Conservation (phyloP, 2,113 vertebrate genomes). For the Ictalurus punctatus region DNA sequence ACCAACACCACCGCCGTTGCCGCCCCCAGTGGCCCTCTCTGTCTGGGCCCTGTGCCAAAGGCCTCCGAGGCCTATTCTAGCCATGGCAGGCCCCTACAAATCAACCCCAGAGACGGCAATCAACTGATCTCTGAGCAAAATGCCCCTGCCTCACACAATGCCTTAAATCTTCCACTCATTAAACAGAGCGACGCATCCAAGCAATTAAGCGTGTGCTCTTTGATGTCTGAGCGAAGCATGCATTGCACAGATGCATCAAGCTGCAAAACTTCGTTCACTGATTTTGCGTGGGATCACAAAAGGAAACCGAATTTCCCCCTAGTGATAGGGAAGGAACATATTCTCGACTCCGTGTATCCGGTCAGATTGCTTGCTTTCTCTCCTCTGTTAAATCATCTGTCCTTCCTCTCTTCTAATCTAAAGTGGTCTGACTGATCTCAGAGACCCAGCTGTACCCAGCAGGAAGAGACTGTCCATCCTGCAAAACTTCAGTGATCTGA, state of each 20-base stretch:
- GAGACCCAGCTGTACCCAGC: slow-evolving; percentile 58
- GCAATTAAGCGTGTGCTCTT: slow-evolving; percentile 24
- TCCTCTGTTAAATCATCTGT: background rate
- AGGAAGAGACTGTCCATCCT: slow-evolving; percentile 55
- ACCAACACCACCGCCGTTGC: slow-evolving; percentile 51
- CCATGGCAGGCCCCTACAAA: slow-evolving; percentile 64
- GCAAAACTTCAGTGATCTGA: slow-evolving; percentile 54
- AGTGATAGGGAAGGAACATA: too few species aligned
- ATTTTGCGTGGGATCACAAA: background rate
- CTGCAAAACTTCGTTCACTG: background rate
- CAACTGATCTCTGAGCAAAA: slow-evolving; percentile 41
- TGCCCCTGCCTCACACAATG: slow-evolving; percentile 43
- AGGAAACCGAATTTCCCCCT: background rate
- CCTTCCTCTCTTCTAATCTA: slow-evolving; percentile 12
- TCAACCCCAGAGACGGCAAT: slow-evolving; percentile 49
- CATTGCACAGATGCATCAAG: slow-evolving; percentile 15
- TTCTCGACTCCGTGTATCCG: background rate
- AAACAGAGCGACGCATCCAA: slow-evolving; percentile 35
- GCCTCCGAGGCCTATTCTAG: slow-evolving; percentile 68
- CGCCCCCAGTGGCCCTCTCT: slow-evolving; percentile 73
- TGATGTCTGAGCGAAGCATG: slow-evolving; percentile 21
- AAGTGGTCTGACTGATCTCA: slow-evolving; percentile 47
- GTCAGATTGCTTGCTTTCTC: background rate
- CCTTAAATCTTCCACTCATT: slow-evolving; percentile 46
- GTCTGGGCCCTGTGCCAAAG: slow-evolving; percentile 74